Conservation (phyloP, 2,888 invertebrate species). For the Dynastes hyllus region DNA sequence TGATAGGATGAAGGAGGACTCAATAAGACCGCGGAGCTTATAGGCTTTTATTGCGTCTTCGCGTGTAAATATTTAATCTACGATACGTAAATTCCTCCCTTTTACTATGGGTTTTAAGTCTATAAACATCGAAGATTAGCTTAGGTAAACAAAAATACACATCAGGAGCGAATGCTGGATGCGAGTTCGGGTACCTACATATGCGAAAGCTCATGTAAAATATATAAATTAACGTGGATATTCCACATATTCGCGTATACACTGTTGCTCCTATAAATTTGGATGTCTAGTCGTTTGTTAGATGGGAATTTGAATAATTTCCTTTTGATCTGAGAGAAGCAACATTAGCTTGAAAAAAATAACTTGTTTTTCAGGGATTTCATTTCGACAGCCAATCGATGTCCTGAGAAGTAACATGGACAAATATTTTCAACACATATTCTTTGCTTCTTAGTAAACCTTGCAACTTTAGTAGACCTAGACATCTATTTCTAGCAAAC, state of each 20-base stretch:
- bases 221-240: slow-evolving; percentile 33
- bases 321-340: too few species aligned
- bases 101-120: slow-evolving; percentile 43
- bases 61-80: slow-evolving; percentile 51
- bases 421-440: too few species aligned
- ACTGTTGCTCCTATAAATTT: neutral
- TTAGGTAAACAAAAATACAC: slow-evolving; percentile 37
- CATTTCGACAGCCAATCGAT: too few species aligned
- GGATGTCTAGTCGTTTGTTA: too few species aligned
- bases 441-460: too few species aligned
- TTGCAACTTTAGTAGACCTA: too few species aligned
- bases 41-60: slow-evolving; percentile 47
- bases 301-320: neutral
- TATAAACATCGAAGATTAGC: slow-evolving; percentile 42
- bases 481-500: too few species aligned
- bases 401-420: too few species aligned
- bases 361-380: too few species aligned
- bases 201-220: neutral
- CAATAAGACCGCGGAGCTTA: slow-evolving; percentile 47
- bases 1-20: slow-evolving; percentile 30
- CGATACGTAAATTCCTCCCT: slow-evolving; percentile 40
- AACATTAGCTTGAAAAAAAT: too few species aligned
- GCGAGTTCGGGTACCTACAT: neutral
- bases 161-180: neutral
- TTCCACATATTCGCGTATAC: neutral